Evolutionary conservation across 2,113 vertebrate species (phyloP), one percentile per base, ranked within the genome.

Genomic region (Odocoileus hemionus): DNA sequence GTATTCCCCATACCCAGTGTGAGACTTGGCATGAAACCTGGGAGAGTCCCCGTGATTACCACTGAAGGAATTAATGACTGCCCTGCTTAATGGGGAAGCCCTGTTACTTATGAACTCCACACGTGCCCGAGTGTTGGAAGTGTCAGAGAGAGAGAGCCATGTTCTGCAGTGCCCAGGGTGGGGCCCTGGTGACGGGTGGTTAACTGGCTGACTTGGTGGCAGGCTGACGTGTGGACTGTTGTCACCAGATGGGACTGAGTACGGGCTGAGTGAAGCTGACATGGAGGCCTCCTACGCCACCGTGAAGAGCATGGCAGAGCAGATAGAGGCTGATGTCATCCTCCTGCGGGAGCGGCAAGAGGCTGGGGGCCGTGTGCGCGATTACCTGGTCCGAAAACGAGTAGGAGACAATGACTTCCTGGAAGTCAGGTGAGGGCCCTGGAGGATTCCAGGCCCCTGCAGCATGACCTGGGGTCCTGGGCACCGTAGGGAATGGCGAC

Each of bases 361-460:
- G 98, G 99, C 99, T 0, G 99, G 99, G 0, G 99, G 99, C 58
- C 99, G 99, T 47, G 99, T 99, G 47, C 99, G 99, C 0, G 99
- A 99, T 98, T 99, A 99, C 98, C 98, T 99, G 1, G 99, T 99
- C 94, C 99, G 99, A 95, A 99, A 99, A 60, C 98, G 99, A 23
- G 99, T 99, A 45, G 99, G 99, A 84, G 99, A 99, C 98, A 99
- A 99, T 94, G 99, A 99, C 99, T 99, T 99, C 99, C 98, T 99
- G 98, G 99, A 99, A 98, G 99, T 99, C 99, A 99, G 99, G 99
- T 99, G 98, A 99, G 99, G 97, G 95, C 94, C 90, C 93, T 85
- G 91, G 74, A 28, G 0, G 1, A 39, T 36, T 47, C 43, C 36
- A 6, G 57, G 39, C 7, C 58, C 64, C 25, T 33, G 6, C 15